Evolutionary conservation across 2,113 vertebrate genomes (phyloP).

Genomic region (Amblyornis subalaris): DNA sequence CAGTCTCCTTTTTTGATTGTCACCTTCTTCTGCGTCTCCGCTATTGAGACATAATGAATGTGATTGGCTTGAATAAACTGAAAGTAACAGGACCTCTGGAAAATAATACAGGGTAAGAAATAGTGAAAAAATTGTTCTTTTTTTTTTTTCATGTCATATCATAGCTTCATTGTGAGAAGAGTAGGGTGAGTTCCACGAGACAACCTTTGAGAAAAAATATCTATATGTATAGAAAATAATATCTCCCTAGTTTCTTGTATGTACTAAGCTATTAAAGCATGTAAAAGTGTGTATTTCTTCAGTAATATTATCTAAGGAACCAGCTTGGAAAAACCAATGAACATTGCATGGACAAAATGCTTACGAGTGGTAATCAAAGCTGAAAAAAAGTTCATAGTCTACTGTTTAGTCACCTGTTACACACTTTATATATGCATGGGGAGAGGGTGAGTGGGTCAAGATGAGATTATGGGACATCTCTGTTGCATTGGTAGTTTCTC

Average conservation of each 20-base stretch:
- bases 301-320: neutral
- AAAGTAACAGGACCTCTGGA: neutral
- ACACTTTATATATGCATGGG: neutral
- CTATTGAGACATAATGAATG: neutral
- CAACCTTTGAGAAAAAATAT: neutral
- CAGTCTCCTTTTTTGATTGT: neutral
- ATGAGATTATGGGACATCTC: neutral
- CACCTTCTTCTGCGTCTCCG: neutral
- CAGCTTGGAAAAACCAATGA: neutral
- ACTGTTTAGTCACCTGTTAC: neutral
- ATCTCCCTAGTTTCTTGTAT: neutral
- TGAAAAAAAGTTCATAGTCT: neutral
- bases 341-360: neutral
- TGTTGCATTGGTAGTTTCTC: neutral
- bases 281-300: neutral
- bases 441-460: neutral
- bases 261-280: neutral
- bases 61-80: neutral
- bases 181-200: neutral
- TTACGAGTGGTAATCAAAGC: neutral
- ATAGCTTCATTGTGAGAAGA: neutral
- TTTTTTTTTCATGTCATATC: neutral
- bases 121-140: rapidly evolving
- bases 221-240: neutral
- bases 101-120: neutral